Percentiles rank a stretch among this genome's conserved stretches.
These are phyloP conservation scores for Druon quercuslanigerum DNA, from an alignment of 1,140 invertebrate genomes.

Conservation along the genomic window DNA sequence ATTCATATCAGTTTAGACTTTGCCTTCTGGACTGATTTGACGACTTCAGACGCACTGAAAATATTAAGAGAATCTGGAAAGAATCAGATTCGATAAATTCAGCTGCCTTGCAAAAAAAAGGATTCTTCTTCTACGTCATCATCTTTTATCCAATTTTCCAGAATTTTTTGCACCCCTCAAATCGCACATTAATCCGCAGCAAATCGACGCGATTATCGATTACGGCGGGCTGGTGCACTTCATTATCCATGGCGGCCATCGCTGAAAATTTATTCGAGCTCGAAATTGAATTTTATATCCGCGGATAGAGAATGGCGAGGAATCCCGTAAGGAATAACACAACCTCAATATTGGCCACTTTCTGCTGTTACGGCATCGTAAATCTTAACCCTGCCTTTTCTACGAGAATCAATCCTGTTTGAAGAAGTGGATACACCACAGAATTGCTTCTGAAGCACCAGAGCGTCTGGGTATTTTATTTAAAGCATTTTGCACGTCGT, in stretches of 20 bases:
- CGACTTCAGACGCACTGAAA: too few relatives aligned
- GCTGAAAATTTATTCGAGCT: constrained; percentile 26
- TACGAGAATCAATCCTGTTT: constrained; percentile 1
- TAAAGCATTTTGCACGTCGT: constrained; percentile 15
- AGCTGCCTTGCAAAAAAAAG: background rate
- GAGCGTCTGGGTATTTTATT: constrained; percentile 21
- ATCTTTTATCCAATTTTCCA: background rate
- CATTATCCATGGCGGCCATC: background rate
- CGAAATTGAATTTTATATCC: constrained; percentile 29
- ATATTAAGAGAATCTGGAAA: too few relatives aligned
- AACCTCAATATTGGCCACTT: constrained; percentile 26
- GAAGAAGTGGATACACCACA: constrained; percentile 8
- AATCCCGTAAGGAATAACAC: constrained; percentile 25
- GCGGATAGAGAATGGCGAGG: constrained; percentile 17
- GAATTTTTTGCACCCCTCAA: background rate
- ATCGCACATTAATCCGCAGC: background rate
- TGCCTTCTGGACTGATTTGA: too few relatives aligned
- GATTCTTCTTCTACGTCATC: background rate
- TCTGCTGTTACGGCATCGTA: background rate
- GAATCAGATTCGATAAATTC: too few relatives aligned
- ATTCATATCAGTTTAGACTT: too few relatives aligned
- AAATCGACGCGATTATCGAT: constrained; percentile 29
- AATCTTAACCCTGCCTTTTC: constrained; percentile 11
- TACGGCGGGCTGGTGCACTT: constrained; percentile 18
- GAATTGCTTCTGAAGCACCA: constrained; percentile 6